phyloP scores from a whole-genome alignment of 1,140 invertebrate genomes.

The Leptinotarsa texana region DNA sequence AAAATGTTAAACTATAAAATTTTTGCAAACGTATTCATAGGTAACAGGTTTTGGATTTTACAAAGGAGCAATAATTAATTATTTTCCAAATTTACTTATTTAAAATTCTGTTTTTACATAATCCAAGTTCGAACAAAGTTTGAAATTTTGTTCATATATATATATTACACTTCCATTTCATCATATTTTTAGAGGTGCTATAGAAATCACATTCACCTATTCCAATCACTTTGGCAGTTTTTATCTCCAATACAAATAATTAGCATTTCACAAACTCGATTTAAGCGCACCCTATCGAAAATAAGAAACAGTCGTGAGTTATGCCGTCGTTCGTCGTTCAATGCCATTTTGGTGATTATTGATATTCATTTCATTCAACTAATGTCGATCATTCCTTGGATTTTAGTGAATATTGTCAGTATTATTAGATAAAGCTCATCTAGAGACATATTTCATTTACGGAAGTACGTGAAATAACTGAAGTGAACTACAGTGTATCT shows the following conservation, averaged over 20 bases:
- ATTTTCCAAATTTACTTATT: too few species aligned
- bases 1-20: too few species aligned
- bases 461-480: background rate
- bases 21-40: too few species aligned
- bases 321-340: slow-evolving; percentile 21
- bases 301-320: slow-evolving; percentile 12
- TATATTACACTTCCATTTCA: too few species aligned
- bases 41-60: too few species aligned
- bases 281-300: slow-evolving; percentile 15
- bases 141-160: too few species aligned
- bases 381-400: background rate
- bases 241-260: background rate
- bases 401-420: background rate
- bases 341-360: slow-evolving; percentile 28
- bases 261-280: background rate
- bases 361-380: slow-evolving; percentile 10
- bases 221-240: background rate
- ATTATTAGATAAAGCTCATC: background rate
- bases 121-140: too few species aligned
- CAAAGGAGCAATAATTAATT: too few species aligned
- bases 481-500: background rate
- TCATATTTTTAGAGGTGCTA: too few species aligned
- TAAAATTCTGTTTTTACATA: too few species aligned
- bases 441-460: background rate
- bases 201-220: too few species aligned